Conservation (phyloP, 2,888 invertebrate species). For the Cremastobaeus sp. region DNA sequence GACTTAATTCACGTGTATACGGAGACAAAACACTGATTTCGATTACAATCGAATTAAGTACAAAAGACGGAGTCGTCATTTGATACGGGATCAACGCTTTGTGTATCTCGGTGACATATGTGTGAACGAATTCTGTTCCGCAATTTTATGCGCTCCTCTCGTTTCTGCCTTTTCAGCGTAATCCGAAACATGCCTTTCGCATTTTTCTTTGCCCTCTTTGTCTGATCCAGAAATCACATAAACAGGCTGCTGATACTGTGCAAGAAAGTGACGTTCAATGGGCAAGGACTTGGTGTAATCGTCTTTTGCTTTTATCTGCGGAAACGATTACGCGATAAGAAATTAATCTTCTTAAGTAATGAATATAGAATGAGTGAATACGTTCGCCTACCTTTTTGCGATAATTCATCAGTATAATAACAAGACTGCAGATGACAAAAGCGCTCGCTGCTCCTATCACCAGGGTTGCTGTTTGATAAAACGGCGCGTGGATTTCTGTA, state of each 20-base stretch:
- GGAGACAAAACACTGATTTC: constrained; percentile 47
- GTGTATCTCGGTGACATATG: constrained; percentile 43
- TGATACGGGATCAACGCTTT: constrained; percentile 44
- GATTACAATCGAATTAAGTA: constrained; percentile 54
- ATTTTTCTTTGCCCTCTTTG: constrained; percentile 78
- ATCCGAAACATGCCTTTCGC: constrained; percentile 43
- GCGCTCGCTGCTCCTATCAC: constrained; percentile 88
- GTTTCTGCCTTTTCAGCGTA: constrained; percentile 36
- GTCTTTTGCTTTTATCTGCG: constrained; percentile 55
- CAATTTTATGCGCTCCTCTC: constrained; percentile 25
- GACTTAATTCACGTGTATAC: constrained; percentile 36
- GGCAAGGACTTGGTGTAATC: constrained; percentile 48
- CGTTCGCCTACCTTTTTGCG: constrained; percentile 80
- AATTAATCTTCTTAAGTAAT: no score
- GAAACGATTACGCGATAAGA: constrained; percentile 8
- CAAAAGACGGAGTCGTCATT: constrained; percentile 47
- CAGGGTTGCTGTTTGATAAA: constrained; percentile 87
- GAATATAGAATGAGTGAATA: no score
- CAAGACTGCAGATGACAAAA: constrained; percentile 87
- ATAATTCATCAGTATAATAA: constrained; percentile 87
- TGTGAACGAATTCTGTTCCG: constrained; percentile 42
- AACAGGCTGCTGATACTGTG: constrained; percentile 82
- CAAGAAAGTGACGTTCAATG: constrained; percentile 80
- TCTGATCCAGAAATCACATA: constrained; percentile 85
- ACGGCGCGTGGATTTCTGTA: constrained; percentile 83